phyloP scores from a whole-genome alignment of 2,888 invertebrate genomes.

The Dolichopus griseipennis region DNA sequence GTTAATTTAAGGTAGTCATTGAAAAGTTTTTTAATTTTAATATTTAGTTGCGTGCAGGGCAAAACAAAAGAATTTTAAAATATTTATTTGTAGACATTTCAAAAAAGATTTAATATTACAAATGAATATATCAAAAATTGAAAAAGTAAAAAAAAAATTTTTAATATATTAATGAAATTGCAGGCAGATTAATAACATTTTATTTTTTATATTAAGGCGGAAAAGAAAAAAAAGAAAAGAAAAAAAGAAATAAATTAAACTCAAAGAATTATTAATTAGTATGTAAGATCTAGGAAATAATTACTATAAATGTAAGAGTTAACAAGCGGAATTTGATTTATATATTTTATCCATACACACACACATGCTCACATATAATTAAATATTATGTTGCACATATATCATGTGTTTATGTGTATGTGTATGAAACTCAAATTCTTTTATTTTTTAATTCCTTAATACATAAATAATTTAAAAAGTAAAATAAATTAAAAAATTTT shows the following conservation, averaged over 20 bases:
- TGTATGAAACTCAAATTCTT: too few relatives aligned
- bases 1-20: background rate
- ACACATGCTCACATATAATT: too few relatives aligned
- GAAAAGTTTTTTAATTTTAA: too few relatives aligned
- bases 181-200: slow-evolving; percentile 1
- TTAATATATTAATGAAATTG: background rate
- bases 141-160: background rate
- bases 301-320: background rate
- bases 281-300: background rate
- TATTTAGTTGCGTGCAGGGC: background rate
- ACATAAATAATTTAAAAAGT: too few relatives aligned
- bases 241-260: slow-evolving; percentile 5
- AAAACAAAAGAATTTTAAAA: background rate
- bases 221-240: slow-evolving; percentile 6
- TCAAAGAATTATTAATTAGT: background rate
- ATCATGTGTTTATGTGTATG: too few relatives aligned
- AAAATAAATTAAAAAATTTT: too few relatives aligned
- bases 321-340: too few relatives aligned
- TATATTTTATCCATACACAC: too few relatives aligned
- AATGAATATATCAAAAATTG: background rate
- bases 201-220: background rate
- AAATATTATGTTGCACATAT: too few relatives aligned
- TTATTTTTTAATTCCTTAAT: too few relatives aligned
- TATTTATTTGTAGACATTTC: background rate
- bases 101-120: background rate